phyloP scores from a whole-genome alignment of 2,797 vertebrate genomes.

The Columba guinea region DNA sequence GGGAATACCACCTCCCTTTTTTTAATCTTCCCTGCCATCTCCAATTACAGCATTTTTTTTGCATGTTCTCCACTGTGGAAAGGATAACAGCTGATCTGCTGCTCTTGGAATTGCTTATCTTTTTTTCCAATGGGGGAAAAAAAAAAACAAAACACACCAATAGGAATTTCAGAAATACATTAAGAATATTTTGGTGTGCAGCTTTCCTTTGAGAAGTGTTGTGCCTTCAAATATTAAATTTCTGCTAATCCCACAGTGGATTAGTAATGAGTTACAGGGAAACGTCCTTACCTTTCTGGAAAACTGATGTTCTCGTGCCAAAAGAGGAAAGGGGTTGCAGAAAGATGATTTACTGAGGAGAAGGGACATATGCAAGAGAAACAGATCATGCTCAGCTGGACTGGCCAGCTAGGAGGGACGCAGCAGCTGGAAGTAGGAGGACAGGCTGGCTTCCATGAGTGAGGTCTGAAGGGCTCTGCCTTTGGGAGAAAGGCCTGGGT shows the following conservation, averaged over 20 bases:
- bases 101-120: background rate
- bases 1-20: background rate
- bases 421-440: background rate
- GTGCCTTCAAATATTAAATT: background rate
- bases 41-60: background rate
- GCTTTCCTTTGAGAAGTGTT: background rate
- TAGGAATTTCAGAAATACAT: background rate
- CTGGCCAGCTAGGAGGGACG: background rate
- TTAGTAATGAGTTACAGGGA: background rate
- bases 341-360: background rate
- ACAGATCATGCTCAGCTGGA: background rate
- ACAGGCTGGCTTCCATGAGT: background rate
- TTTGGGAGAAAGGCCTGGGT: background rate
- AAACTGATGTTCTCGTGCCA: background rate
- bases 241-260: background rate
- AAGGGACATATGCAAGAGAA: background rate
- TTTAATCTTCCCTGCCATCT: constrained; percentile 32
- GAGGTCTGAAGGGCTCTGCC: rapidly evolving
- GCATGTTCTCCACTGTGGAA: background rate
- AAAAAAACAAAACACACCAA: background rate
- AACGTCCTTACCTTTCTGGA: background rate
- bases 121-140: background rate
- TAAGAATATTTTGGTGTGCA: background rate
- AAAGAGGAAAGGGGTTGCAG: background rate
- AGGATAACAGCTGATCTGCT: background rate